Percentiles rank a stretch among this genome's conserved stretches.
Evolutionary conservation across 2,888 invertebrate species (phyloP).

Genomic region (Agriopis leucophaearia): DNA sequence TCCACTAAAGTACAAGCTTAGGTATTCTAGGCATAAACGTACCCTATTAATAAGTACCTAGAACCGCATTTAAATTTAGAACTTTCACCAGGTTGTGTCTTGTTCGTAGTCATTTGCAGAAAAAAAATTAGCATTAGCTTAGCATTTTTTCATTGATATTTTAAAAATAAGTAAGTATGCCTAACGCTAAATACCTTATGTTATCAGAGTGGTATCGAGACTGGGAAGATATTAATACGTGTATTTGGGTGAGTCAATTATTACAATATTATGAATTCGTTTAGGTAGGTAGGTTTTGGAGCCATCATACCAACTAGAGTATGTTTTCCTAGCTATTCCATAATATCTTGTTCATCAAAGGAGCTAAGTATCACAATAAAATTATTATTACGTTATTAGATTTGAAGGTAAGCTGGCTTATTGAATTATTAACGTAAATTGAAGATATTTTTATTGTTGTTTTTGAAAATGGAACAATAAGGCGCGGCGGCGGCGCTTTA

Average conservation of each 20-base stretch:
- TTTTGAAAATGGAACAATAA: constrained; percentile 4
- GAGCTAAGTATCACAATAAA: no score
- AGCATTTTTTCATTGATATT: no score
- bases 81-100: background rate
- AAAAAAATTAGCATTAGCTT: background rate
- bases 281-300: background rate
- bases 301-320: background rate
- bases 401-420: no score
- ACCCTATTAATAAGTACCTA: background rate
- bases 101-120: background rate
- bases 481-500: background rate
- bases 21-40: background rate
- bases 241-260: constrained; percentile 73
- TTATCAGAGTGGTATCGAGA: constrained; percentile 77
- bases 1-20: no score
- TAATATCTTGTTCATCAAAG: no score
- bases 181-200: constrained; percentile 62
- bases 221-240: constrained; percentile 72
- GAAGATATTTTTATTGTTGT: background rate
- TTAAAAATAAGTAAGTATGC: constrained; percentile 42
- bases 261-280: background rate
- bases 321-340: no score
- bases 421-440: no score
- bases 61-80: background rate
- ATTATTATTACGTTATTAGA: no score